A percentile compares a stretch with the other conserved stretches of the same genome.
phyloP scores from a whole-genome alignment of 2,113 vertebrate genomes.

The Sebastes schlegelii region DNA sequence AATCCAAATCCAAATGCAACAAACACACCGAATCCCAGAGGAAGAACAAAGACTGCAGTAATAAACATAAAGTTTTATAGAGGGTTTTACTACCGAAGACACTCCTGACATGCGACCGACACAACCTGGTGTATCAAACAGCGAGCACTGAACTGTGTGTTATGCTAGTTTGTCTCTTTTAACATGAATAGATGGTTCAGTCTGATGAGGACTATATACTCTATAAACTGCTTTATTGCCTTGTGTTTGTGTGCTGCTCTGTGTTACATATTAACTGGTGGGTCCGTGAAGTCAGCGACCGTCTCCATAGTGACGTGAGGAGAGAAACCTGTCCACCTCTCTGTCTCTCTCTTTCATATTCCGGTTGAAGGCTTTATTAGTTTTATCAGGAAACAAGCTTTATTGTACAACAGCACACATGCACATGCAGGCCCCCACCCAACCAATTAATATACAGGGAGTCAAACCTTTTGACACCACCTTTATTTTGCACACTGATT shows the following conservation, averaged over 20 bases:
- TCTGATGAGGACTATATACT: neutral
- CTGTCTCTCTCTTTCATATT: slow-evolving; percentile 22
- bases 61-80: neutral
- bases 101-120: neutral
- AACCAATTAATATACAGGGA: neutral
- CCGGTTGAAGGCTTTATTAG: slow-evolving; percentile 34
- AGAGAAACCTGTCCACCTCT: neutral
- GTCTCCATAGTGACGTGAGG: slow-evolving; percentile 47
- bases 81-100: neutral
- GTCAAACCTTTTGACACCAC: neutral
- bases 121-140: neutral
- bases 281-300: neutral
- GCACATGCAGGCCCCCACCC: neutral
- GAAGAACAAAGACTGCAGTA: neutral
- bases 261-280: slow-evolving; percentile 60
- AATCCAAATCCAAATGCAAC: neutral
- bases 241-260: slow-evolving; percentile 1
- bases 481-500: neutral
- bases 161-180: neutral
- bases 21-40: neutral
- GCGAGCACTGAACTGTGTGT: no score
- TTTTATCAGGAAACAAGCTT: slow-evolving; percentile 42
- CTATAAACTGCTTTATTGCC: slow-evolving; percentile 25
- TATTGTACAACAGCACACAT: slow-evolving; percentile 22
- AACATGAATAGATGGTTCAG: neutral